Percentiles rank a stretch among this genome's conserved stretches.
phyloP scores from a whole-genome alignment of 1,140 invertebrate species.

The Drosophila eugracilis region DNA sequence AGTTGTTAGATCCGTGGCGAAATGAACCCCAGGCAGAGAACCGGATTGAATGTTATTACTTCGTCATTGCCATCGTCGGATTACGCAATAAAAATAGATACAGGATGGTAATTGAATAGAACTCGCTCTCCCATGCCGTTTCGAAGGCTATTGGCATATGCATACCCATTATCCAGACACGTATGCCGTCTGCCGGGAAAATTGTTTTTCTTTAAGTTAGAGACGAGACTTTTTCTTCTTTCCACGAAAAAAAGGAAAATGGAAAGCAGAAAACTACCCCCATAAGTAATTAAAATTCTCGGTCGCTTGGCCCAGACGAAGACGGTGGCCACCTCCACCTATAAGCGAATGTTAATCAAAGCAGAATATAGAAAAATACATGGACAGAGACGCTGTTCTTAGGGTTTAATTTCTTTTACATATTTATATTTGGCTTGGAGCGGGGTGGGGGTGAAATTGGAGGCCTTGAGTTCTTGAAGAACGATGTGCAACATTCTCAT shows the following conservation, averaged over 20 bases:
- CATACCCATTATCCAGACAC: neutral
- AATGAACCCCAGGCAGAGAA: constrained; percentile 38
- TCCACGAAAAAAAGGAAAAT: constrained; percentile 15
- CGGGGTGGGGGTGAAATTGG: constrained; percentile 9
- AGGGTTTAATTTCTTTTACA: constrained; percentile 81
- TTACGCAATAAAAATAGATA: constrained; percentile 39
- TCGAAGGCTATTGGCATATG: constrained; percentile 15
- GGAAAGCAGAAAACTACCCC: constrained; percentile 66
- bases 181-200: constrained; percentile 4
- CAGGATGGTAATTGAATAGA: constrained; percentile 54
- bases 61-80: neutral
- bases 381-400: constrained; percentile 65
- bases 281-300: constrained; percentile 79
- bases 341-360: constrained; percentile 76
- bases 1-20: constrained; percentile 62
- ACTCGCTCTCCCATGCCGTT: neutral
- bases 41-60: constrained; percentile 39
- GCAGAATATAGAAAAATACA: constrained; percentile 65
- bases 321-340: constrained; percentile 14
- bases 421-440: constrained; percentile 60
- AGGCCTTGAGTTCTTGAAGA: neutral
- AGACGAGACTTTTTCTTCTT: constrained; percentile 30
- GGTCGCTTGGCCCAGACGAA: constrained; percentile 49
- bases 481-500: neutral
- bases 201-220: constrained; percentile 47